These are phyloP conservation scores for Micronisus gabar DNA, from an alignment of 2,113 vertebrate species.

Conservation along the genomic window DNA sequence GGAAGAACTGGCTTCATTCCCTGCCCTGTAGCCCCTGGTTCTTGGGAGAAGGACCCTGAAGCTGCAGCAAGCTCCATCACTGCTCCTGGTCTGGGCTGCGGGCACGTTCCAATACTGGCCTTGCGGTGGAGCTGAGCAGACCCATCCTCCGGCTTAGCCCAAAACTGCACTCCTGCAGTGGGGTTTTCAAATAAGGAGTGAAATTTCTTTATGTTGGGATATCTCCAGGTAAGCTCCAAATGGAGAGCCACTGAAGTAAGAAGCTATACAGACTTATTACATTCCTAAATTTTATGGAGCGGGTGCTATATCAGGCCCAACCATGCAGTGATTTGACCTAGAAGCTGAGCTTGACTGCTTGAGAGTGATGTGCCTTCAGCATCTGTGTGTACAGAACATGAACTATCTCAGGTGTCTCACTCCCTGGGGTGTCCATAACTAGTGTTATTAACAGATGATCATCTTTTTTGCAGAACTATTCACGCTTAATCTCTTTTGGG, in stretches of 20 bases:
- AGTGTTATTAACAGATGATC: not conserved
- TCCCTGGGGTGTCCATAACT: not conserved
- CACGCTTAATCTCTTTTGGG: not conserved
- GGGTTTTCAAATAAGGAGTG: not conserved
- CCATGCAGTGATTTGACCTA: not conserved
- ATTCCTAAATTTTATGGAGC: not conserved
- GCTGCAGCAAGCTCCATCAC: not conserved
- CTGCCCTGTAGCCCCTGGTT: not conserved
- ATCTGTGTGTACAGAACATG: not conserved
- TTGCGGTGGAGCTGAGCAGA: not conserved
- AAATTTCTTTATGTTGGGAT: not conserved
- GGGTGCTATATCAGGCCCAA: not conserved
- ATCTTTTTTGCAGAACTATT: not conserved
- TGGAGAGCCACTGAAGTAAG: not conserved
- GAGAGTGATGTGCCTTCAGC: not conserved
- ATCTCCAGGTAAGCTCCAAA: not conserved
- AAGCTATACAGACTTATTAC: not conserved
- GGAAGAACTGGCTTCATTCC: not conserved
- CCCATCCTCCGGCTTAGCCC: not conserved
- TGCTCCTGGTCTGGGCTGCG: not conserved
- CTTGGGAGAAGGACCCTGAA: not conserved
- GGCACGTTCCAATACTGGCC: fast-evolving
- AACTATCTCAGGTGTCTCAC: not conserved
- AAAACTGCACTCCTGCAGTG: not conserved
- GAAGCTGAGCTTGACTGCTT: not conserved